Conservation (phyloP, 2,113 vertebrate species). For the Tragelaphus strepsiceros region DNA sequence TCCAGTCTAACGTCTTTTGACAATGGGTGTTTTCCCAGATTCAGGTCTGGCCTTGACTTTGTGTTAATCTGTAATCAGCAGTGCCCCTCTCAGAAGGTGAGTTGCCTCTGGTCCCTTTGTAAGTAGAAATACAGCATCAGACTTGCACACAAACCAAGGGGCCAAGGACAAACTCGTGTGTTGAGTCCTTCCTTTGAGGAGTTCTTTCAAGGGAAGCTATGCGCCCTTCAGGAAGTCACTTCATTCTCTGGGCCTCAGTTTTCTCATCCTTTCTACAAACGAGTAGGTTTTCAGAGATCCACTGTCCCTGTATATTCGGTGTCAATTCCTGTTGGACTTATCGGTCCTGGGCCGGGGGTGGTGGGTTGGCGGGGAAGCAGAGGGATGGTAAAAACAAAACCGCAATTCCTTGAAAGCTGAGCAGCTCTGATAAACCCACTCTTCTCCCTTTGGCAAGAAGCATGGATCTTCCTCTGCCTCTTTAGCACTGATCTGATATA, state of each 20-base stretch:
- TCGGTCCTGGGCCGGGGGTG: background rate
- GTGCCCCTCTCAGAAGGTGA: background rate
- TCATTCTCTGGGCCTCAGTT: background rate
- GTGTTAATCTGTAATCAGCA: background rate
- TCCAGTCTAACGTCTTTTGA: background rate
- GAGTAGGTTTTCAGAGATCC: background rate
- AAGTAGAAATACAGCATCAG: background rate
- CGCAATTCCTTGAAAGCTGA: background rate
- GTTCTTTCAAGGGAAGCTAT: background rate
- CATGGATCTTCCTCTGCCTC: background rate
- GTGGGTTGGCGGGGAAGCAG: background rate
- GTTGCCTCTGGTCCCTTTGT: background rate
- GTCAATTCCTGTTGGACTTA: background rate
- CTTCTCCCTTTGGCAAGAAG: background rate
- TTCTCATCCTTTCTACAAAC: background rate
- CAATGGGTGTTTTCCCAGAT: conserved; percentile 33
- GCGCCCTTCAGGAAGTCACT: background rate
- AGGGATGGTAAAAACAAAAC: background rate
- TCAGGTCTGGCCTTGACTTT: conserved; percentile 24
- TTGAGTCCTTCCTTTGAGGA: background rate
- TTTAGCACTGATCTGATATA: background rate
- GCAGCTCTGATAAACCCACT: background rate
- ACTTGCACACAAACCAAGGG: background rate
- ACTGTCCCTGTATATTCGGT: background rate
- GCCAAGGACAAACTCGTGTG: background rate